Percentiles rank a stretch among this genome's conserved stretches.
phyloP scores from a whole-genome alignment of 2,888 invertebrate genomes.

The Drosophila fulvimacula region DNA sequence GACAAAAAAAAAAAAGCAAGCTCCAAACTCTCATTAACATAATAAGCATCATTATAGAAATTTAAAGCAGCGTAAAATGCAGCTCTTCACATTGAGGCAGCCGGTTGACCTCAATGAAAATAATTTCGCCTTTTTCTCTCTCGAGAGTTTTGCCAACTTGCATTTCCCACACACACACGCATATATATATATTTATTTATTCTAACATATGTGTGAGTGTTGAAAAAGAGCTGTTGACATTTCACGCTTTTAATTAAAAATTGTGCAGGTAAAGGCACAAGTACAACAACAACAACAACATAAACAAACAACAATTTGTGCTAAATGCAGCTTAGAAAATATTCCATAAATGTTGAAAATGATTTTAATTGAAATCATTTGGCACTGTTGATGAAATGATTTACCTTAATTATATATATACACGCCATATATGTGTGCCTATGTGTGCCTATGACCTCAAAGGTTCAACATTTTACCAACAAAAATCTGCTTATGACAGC shows the following conservation, averaged over 20 bases:
- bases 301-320: conserved; percentile 49
- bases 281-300: conserved; percentile 4
- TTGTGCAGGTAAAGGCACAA: not conserved
- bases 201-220: conserved; percentile 15
- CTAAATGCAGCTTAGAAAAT: conserved; percentile 54
- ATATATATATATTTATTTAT: conserved; percentile 15
- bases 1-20: conserved; percentile 11
- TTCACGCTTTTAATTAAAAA: conserved; percentile 71
- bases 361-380: conserved; percentile 56
- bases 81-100: conserved; percentile 35
- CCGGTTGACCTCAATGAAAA: conserved; percentile 72
- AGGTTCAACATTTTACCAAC: conserved; percentile 3
- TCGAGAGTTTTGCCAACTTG: conserved; percentile 60
- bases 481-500: conserved; percentile 58
- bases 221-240: conserved; percentile 62
- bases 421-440: not conserved
- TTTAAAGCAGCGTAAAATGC: conserved; percentile 64
- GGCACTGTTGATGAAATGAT: conserved; percentile 53
- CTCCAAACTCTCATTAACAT: conserved; percentile 68
- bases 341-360: conserved; percentile 50
- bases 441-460: conserved; percentile 12
- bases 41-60: conserved; percentile 71
- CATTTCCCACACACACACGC: conserved; percentile 20
- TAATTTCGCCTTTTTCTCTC: conserved; percentile 50
- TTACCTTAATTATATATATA: conserved; percentile 45